Percentiles rank a stretch among this genome's conserved stretches.
phyloP scores from a whole-genome alignment of 2,797 vertebrate species.

The Oophaga sylvatica region DNA sequence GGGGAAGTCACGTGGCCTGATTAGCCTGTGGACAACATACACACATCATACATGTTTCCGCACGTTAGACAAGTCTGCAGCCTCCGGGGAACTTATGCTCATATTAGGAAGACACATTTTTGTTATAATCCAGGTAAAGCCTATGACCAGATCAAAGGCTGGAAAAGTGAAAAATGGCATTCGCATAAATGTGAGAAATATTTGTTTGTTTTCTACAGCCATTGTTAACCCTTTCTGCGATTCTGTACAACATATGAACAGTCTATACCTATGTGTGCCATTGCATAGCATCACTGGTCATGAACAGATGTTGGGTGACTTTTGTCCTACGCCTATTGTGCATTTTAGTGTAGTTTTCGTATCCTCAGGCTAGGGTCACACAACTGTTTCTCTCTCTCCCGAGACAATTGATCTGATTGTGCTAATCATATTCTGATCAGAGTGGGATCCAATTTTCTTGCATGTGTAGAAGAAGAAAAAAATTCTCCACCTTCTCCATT shows the following conservation, averaged over 20 bases:
- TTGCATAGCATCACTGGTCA: not conserved
- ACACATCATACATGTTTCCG: slow-evolving; percentile 64
- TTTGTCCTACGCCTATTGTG: not conserved
- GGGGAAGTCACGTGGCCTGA: slow-evolving; percentile 46
- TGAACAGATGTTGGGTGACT: not conserved
- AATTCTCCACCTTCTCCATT: too few species aligned
- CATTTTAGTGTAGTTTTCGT: not conserved
- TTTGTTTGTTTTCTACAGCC: not conserved
- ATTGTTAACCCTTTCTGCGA: not conserved
- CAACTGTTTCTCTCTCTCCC: too few species aligned
- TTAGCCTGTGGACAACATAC: slow-evolving; percentile 57
- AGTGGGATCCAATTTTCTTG: too few species aligned
- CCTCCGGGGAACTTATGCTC: slow-evolving; percentile 57
- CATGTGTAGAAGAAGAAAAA: too few species aligned
- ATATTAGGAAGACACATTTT: slow-evolving; percentile 22
- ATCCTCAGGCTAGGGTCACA: too few species aligned
- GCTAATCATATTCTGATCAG: too few species aligned
- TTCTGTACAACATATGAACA: not conserved
- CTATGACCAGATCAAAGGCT: slow-evolving; percentile 3
- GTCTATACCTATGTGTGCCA: not conserved
- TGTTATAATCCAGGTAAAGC: slow-evolving; percentile 3
- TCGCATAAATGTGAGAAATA: not conserved
- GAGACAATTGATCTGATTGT: too few species aligned
- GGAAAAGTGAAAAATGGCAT: not conserved
- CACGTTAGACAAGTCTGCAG: slow-evolving; percentile 62